phyloP scores from a whole-genome alignment of 2,113 vertebrate species.

The Oreotrochilus melanogaster region DNA sequence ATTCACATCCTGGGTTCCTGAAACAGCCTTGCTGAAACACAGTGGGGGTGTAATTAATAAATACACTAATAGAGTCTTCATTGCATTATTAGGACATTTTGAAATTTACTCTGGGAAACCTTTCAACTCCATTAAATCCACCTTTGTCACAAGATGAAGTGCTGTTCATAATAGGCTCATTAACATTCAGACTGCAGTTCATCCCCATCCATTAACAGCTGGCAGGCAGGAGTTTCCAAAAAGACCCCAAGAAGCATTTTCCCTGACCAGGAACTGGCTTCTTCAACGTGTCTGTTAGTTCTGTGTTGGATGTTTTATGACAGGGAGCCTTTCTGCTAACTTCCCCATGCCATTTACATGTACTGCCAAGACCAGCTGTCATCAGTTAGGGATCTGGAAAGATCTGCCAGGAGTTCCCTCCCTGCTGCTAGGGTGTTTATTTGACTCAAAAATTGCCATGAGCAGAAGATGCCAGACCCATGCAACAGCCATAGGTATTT shows the following conservation, averaged over 20 bases:
- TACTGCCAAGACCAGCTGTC: neutral
- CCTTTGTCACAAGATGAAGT: slow-evolving; percentile 74
- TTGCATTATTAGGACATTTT: slow-evolving; percentile 61
- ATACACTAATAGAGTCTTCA: slow-evolving; percentile 63
- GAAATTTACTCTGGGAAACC: slow-evolving; percentile 73
- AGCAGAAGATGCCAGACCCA: neutral
- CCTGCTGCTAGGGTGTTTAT: neutral
- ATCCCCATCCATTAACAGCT: slow-evolving; percentile 63
- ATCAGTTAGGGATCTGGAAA: neutral
- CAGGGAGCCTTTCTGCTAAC: neutral
- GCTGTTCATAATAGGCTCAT: slow-evolving; percentile 64
- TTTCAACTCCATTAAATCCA: slow-evolving; percentile 72
- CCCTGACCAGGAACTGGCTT: slow-evolving; percentile 2
- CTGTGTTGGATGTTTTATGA: neutral
- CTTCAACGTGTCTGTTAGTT: neutral
- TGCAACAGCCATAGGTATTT: neutral
- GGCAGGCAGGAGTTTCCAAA: slow-evolving; percentile 40
- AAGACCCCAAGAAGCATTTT: slow-evolving; percentile 36
- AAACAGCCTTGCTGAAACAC: neutral
- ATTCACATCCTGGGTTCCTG: neutral
- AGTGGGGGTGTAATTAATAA: slow-evolving; percentile 54
- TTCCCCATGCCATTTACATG: neutral
- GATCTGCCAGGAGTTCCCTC: neutral
- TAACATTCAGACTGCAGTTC: slow-evolving; percentile 59
- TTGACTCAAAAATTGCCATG: neutral